phyloP scores from a whole-genome alignment of 2,797 vertebrate species.

The Acanthiza pusilla region DNA sequence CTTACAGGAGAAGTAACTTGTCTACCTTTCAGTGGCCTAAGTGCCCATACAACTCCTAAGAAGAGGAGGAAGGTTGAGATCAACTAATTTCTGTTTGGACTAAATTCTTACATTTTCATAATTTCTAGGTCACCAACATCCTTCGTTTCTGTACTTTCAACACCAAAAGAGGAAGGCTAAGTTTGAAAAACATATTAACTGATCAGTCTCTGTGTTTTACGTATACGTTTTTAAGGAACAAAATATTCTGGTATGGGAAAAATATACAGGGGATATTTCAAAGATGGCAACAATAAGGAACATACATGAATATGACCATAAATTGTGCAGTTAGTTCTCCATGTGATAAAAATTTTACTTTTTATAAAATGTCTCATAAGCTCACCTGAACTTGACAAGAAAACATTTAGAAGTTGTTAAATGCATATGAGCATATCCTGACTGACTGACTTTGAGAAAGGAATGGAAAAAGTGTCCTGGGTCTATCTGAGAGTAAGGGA shows the following conservation, averaged over 20 bases:
- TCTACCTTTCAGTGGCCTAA: neutral
- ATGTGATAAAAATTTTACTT: neutral
- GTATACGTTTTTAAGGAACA: neutral
- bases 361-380: neutral
- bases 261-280: neutral
- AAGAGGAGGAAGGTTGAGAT: neutral
- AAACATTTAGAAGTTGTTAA: neutral
- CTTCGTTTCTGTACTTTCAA: neutral
- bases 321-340: neutral
- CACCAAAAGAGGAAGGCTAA: neutral
- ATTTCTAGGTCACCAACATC: neutral
- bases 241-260: neutral
- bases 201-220: neutral
- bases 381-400: neutral
- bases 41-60: neutral
- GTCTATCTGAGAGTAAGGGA: neutral
- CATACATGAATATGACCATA: neutral
- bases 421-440: neutral
- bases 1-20: neutral
- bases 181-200: neutral
- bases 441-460: neutral
- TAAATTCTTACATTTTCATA: neutral
- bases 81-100: neutral
- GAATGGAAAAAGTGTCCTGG: neutral
- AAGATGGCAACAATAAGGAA: neutral